Evolutionary conservation across 2,888 invertebrate species (phyloP).

Genomic region (Drepana falcataria): DNA sequence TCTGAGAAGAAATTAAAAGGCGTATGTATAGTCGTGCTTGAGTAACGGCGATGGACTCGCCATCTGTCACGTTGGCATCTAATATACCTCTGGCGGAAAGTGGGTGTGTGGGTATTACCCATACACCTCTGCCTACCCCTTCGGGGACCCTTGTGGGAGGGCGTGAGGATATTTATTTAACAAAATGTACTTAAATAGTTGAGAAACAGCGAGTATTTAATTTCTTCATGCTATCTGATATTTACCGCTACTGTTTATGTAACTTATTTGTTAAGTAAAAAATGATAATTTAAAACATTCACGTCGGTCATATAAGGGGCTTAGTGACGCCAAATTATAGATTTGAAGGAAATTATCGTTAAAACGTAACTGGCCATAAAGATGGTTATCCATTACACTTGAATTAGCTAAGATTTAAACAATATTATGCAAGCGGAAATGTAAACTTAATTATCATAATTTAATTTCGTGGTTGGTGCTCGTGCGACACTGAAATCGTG

Average conservation of each 20-base stretch:
- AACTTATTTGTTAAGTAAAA: neutral
- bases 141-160: too few relatives aligned
- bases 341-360: neutral
- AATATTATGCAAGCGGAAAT: constrained; percentile 50
- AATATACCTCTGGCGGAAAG: too few relatives aligned
- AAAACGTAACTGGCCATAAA: constrained; percentile 1
- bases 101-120: too few relatives aligned
- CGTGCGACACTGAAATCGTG: constrained; percentile 70
- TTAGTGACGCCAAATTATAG: neutral
- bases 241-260: neutral
- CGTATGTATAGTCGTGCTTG: too few relatives aligned
- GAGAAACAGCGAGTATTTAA: too few relatives aligned
- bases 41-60: too few relatives aligned
- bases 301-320: neutral
- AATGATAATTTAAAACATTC: neutral
- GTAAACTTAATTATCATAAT: constrained; percentile 51
- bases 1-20: too few relatives aligned
- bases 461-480: constrained; percentile 55
- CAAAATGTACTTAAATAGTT: too few relatives aligned
- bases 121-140: too few relatives aligned
- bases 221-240: too few relatives aligned
- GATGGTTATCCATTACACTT: neutral
- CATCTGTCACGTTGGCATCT: too few relatives aligned
- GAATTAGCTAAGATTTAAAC: constrained; percentile 18
- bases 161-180: too few relatives aligned